phyloP scores from a whole-genome alignment of 1,140 invertebrate genomes.

The Lasaia peninsularis region DNA sequence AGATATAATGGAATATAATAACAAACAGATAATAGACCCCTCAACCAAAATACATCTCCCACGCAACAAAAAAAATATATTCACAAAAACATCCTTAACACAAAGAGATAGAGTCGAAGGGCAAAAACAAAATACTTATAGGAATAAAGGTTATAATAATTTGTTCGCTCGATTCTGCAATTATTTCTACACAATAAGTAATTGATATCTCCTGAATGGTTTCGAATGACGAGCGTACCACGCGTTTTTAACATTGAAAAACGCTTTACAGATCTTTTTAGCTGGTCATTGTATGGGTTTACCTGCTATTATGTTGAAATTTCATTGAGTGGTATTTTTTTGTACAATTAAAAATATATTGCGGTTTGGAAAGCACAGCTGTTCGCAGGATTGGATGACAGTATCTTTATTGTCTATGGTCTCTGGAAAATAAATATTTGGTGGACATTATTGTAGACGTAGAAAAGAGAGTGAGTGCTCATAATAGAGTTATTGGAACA shows the following conservation, averaged over 20 bases:
- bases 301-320: constrained; percentile 61
- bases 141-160: constrained; percentile 48
- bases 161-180: constrained; percentile 53
- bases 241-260: constrained; percentile 16
- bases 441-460: constrained; percentile 9
- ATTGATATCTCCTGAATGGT: constrained; percentile 57
- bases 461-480: too few species aligned
- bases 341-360: constrained; percentile 50
- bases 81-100: constrained; percentile 12
- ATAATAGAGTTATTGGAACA: too few species aligned
- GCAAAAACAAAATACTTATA: not conserved
- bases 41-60: constrained; percentile 36
- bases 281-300: constrained; percentile 39
- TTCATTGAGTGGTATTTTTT: constrained; percentile 47
- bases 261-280: constrained; percentile 24
- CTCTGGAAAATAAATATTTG: constrained; percentile 24
- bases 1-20: constrained; percentile 35
- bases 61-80: constrained; percentile 29
- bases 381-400: constrained; percentile 44
- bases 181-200: constrained; percentile 53
- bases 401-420: constrained; percentile 42
- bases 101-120: constrained; percentile 16
- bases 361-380: constrained; percentile 40
- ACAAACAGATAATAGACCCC: constrained; percentile 31
- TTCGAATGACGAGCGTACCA: constrained; percentile 44